Evolutionary conservation across 2,888 invertebrate genomes (phyloP), one percentile per base, ranked within the genome.

Genomic region (Ophion ellenae): DNA sequence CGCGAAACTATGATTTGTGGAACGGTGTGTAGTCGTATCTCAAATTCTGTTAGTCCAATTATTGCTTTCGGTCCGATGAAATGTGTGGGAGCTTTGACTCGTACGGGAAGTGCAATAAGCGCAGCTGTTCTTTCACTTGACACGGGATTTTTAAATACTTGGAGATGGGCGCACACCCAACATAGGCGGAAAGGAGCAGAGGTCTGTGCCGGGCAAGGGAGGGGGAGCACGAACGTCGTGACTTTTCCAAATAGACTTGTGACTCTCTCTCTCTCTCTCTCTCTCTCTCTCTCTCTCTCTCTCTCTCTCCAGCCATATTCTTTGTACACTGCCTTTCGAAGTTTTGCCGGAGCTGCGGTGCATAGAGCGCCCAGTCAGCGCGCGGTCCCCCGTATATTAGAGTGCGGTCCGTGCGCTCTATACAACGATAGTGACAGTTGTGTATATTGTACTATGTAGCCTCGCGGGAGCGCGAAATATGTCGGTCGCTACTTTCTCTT

Each of bases 401-500:
- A 7, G 45, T 40, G 11, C n/a, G 45, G 45, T 47, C 40, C 7
- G 53, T 74, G 28, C 40, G 59, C 36, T 53, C 40, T 36, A 32
- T 47, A 70, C 5, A 32, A 45, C 57, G 67, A 66, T 76, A 20
- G 81, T 78, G 69, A 61, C 69, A 63, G 76, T 74, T 76, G 53
- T 20, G 59, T 73, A 59, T 47, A 70, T 81, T 74, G 70, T 82
- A 81, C 81, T 82, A 78, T 71, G 85, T 85, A 85, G 85, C 66
- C 85, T 80, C 79, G 73, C 90, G 90, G 45, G 45, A 88, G 89
- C 89, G 90, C 91, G 86, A 90, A 91, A 91, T 91, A 92, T 92
- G 90, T 91, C 90, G 92, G 91, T 92, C 91, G 92, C 90, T 84
- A 93, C 93, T 94, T 93, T 94, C 94, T 93, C 93, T 93, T 91